Evolutionary conservation across 2,797 vertebrate genomes (phyloP), one percentile per base, ranked within the genome.

Genomic region (Holocentrus rufus): DNA sequence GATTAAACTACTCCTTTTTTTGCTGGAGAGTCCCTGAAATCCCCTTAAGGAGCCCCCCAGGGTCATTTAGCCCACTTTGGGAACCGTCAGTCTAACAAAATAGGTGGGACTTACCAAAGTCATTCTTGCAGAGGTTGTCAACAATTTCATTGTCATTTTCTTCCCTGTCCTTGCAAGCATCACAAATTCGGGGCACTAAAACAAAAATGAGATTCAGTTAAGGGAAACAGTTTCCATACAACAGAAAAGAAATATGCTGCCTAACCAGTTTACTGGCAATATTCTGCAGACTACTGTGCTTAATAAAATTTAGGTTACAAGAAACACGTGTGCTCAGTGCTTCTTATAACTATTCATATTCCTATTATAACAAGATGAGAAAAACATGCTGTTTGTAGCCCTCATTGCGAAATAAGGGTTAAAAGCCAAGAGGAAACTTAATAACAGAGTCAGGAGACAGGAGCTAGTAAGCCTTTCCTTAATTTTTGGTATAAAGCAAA

Each of bases 71-170:
- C 8, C 54, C 50, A 58, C 67, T 15, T 50, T 58, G 11, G 27
- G 23, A 50, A 31, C 25, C 18, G 17, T 5, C 50, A 18, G 25
- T 69, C 5, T 47, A 22, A 55, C 55, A 30, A 54, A 47, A 62
- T 0, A 34, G n/a, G 3, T 23, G 13, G 17, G 18, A 95, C 96
- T 97, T 94, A 99, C 98, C 97, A 42, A 99, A 99, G 87, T 98
- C 97, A 83, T 98, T 99, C 92, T 97, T 99, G 85, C 98, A 99
- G 84, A 98, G 93, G 75, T 95, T 99, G 93, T 98, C 96, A 67
- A 97, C 96, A 18, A 99, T 99, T 92, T 98, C 97, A 25, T 98
- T 98, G 90, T 98, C 98, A 22, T 98, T 96, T 59, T 98, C 97
- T 0, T 94, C 94, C 42, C 94, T 97, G 88, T 91, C 97, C 91